Conservation (phyloP, 2,797 vertebrate species). For the Coendou prehensilis region DNA sequence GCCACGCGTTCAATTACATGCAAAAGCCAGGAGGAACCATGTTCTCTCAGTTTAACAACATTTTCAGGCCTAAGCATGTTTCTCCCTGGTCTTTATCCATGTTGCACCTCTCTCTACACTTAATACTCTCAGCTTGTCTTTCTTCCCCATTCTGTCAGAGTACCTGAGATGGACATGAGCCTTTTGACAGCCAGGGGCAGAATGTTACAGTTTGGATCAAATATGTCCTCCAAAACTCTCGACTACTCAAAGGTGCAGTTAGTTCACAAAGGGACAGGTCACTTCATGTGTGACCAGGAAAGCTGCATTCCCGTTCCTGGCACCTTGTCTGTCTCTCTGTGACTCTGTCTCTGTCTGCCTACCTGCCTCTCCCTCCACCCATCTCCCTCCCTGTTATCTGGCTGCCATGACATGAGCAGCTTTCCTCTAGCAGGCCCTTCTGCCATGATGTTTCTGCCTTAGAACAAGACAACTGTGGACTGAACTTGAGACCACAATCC, state of each 20-base stretch:
- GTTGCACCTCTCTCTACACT: neutral
- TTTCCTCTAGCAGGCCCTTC: neutral
- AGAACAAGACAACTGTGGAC: neutral
- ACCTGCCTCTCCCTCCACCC: no score
- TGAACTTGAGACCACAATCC: neutral
- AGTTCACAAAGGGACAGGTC: neutral
- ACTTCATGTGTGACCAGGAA: neutral
- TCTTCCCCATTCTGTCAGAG: neutral
- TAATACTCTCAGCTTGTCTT: neutral
- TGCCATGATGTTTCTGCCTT: neutral
- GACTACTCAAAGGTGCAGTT: neutral
- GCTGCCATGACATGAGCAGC: neutral
- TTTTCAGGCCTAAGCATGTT: neutral
- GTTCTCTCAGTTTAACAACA: neutral
- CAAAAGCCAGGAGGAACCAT: neutral
- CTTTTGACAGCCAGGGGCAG: no score
- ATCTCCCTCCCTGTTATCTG: neutral
- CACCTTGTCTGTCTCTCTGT: neutral
- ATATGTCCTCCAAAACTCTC: neutral
- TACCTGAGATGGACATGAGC: neutral
- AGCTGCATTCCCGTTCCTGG: neutral
- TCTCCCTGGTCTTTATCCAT: neutral
- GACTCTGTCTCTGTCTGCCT: no score
- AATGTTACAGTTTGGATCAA: no score
- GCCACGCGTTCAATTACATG: neutral